Percentiles rank a stretch among this genome's conserved stretches.
These are phyloP conservation scores for Solenodon paradoxus DNA, from an alignment of 2,113 vertebrate genomes.

Conservation along the genomic window DNA sequence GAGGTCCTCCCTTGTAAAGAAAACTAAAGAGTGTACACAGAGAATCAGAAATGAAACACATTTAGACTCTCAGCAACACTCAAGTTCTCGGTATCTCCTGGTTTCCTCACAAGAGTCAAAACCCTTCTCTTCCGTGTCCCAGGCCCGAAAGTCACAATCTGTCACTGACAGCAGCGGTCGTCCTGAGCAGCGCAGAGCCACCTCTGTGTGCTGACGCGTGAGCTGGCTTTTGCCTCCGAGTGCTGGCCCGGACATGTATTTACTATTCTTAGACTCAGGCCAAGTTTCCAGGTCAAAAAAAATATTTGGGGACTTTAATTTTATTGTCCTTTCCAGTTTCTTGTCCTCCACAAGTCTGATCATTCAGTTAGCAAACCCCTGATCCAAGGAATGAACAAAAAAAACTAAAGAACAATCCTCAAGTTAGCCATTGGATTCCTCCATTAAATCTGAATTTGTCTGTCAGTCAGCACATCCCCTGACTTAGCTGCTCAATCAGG, in stretches of 20 bases:
- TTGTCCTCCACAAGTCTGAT: neutral
- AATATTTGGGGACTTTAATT: neutral
- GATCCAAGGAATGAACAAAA: neutral
- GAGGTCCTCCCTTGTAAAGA: neutral
- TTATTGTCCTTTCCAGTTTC: neutral
- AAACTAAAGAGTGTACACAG: neutral
- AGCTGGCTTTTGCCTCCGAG: neutral
- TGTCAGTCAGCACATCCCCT: neutral
- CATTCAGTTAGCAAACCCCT: neutral
- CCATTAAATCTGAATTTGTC: neutral
- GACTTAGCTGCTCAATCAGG: neutral
- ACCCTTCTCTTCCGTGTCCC: neutral
- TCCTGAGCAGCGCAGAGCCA: neutral
- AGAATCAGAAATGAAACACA: neutral
- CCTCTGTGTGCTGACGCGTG: neutral
- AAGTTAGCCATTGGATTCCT: neutral
- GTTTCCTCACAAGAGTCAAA: neutral
- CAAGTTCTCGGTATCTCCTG: neutral
- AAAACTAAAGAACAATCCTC: neutral
- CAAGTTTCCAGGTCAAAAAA: neutral
- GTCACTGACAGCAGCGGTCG: neutral
- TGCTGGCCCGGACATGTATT: neutral
- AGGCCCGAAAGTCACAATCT: neutral
- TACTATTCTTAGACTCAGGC: neutral
- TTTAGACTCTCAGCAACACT: neutral